A percentile compares a stretch with the other conserved stretches of the same genome.
Conservation (phyloP, 2,888 invertebrate genomes). For the Drosophila phalerata region DNA sequence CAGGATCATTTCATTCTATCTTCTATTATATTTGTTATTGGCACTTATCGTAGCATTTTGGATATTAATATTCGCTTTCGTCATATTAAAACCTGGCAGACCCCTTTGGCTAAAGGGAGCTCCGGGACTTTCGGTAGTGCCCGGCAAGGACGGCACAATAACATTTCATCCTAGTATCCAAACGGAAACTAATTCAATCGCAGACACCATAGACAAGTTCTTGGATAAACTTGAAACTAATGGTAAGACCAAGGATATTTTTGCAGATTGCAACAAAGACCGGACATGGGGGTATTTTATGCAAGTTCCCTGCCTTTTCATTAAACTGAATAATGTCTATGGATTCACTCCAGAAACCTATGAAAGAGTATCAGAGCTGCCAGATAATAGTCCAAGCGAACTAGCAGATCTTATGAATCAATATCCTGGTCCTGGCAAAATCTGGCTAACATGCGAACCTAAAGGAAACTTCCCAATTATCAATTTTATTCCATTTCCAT, state of each 20-base stretch:
- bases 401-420: constrained; percentile 13
- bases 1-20: constrained; percentile 46
- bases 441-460: constrained; percentile 59
- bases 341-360: constrained; percentile 57
- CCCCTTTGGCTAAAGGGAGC: constrained; percentile 42
- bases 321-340: constrained; percentile 59
- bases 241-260: constrained; percentile 4
- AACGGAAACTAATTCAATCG: constrained; percentile 26
- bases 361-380: constrained; percentile 25
- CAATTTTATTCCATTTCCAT: constrained; percentile 56
- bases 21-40: constrained; percentile 42
- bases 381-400: constrained; percentile 6
- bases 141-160: neutral
- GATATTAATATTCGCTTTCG: constrained; percentile 21
- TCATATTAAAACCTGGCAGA: neutral
- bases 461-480: constrained; percentile 7
- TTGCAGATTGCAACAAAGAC: constrained; percentile 54
- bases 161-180: constrained; percentile 5
- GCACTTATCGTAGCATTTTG: neutral
- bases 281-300: constrained; percentile 53
- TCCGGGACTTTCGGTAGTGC: constrained; percentile 59
- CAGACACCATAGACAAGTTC: constrained; percentile 44
- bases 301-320: constrained; percentile 47
- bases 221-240: constrained; percentile 13
- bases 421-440: constrained; percentile 27